phyloP scores from a whole-genome alignment of 2,113 vertebrate genomes.

The Cnemophilus loriae region DNA sequence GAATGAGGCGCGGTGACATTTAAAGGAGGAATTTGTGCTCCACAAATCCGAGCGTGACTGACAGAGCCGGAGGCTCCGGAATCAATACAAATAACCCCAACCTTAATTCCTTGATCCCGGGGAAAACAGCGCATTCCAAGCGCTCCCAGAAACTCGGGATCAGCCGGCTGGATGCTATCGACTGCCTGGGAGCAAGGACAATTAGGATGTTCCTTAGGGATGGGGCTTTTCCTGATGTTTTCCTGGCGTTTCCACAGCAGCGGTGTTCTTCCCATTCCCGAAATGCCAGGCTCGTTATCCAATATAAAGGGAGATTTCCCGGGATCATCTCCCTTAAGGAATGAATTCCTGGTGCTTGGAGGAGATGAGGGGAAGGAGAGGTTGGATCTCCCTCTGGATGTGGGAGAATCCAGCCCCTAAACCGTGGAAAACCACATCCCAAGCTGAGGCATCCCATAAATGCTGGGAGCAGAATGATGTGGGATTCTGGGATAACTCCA shows the following conservation, averaged over 20 bases:
- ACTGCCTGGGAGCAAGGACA: conserved; percentile 83
- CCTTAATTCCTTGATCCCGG: conserved; percentile 98
- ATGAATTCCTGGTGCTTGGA: not conserved
- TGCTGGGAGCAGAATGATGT: accelerated
- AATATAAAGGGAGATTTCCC: not conserved
- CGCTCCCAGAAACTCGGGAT: conserved; percentile 71
- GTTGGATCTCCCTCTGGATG: not conserved
- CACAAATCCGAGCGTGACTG: conserved; percentile 94
- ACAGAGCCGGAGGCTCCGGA: conserved; percentile 90
- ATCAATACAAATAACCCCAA: conserved; percentile 99
- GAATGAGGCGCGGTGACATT: conserved; percentile 98
- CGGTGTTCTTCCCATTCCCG: accelerated
- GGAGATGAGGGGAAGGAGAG: not conserved
- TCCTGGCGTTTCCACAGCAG: not conserved
- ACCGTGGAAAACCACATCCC: not conserved
- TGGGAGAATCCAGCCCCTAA: not conserved
- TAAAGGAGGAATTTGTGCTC: conserved; percentile 98
- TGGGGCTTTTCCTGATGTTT: not conserved
- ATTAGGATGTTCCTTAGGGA: conserved; percentile 72
- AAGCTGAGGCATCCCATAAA: accelerated
- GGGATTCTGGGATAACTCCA: not conserved
- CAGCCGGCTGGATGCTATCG: conserved; percentile 80
- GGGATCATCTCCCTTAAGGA: not conserved
- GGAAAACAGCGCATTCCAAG: conserved; percentile 90
- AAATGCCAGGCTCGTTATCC: not conserved